A percentile compares a stretch with the other conserved stretches of the same genome.
phyloP scores from a whole-genome alignment of 2,888 invertebrate species.

The Eurytoma adleriae region DNA sequence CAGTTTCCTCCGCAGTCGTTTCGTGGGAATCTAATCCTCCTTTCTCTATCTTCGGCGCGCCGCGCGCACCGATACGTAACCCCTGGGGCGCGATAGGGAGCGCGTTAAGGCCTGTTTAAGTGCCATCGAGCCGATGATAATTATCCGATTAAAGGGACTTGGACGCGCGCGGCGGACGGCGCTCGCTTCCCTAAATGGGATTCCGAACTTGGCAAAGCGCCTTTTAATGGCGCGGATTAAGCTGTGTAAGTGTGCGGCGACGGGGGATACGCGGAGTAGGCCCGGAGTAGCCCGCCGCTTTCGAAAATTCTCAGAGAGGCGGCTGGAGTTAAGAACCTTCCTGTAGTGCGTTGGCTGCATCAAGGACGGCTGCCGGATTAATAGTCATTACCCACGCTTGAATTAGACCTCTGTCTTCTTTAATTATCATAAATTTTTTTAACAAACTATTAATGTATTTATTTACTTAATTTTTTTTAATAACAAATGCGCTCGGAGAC shows the following conservation, averaged over 20 bases:
- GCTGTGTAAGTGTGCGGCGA: not conserved
- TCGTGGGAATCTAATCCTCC: conserved; percentile 41
- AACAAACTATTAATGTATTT: too few relatives aligned
- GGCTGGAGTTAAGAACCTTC: too few relatives aligned
- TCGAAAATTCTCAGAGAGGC: too few relatives aligned
- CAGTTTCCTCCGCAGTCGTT: conserved; percentile 5
- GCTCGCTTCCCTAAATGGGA: conserved; percentile 34
- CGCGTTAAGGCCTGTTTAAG: conserved; percentile 26
- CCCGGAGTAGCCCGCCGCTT: too few relatives aligned
- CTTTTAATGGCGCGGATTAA: conserved; percentile 40
- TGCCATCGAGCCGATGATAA: conserved; percentile 42
- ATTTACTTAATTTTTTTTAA: too few relatives aligned
- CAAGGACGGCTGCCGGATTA: too few relatives aligned
- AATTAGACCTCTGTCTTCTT: too few relatives aligned
- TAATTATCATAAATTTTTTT: too few relatives aligned
- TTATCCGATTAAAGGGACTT: conserved; percentile 49
- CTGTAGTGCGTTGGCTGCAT: too few relatives aligned
- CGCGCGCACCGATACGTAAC: not conserved
- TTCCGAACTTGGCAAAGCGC: conserved; percentile 47
- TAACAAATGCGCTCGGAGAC: too few relatives aligned
- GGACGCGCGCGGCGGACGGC: conserved; percentile 3
- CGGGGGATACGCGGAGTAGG: too few relatives aligned
- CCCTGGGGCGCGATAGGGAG: not conserved
- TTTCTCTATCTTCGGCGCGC: conserved; percentile 12
- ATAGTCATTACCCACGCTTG: too few relatives aligned